Evolutionary conservation across 2,888 invertebrate genomes (phyloP).

Genomic region (Cenopis cana): DNA sequence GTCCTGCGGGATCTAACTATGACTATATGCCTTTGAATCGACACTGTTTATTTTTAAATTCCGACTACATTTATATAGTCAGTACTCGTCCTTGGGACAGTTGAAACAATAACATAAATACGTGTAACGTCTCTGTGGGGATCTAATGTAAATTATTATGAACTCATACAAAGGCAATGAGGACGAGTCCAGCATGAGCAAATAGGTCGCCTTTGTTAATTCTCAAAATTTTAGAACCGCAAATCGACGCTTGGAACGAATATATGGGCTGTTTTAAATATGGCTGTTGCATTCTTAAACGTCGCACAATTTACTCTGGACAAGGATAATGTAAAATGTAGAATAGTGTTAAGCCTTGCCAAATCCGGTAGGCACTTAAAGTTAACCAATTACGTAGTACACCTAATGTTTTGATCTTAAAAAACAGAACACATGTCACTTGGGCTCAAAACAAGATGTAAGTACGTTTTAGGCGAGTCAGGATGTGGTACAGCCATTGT

Average conservation of each 20-base stretch:
- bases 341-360: conserved; percentile 26
- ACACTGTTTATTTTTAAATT: conserved; percentile 66
- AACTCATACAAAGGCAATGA: conserved; percentile 67
- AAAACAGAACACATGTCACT: conserved; percentile 31
- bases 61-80: conserved; percentile 76
- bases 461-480: conserved; percentile 57
- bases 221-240: conserved; percentile 57
- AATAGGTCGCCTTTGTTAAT: conserved; percentile 76
- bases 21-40: conserved; percentile 54
- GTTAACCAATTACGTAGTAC: conserved; percentile 20
- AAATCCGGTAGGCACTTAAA: conserved; percentile 15
- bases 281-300: conserved; percentile 24
- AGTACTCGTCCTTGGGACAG: conserved; percentile 69
- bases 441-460: conserved; percentile 33
- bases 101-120: conserved; percentile 75
- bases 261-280: conserved; percentile 46
- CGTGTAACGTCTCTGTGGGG: conserved; percentile 70
- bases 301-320: conserved; percentile 17
- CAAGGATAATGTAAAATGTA: conserved; percentile 22
- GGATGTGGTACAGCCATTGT: conserved; percentile 56
- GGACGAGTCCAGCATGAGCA: conserved; percentile 73
- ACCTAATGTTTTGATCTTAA: conserved; percentile 21
- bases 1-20: conserved; percentile 51
- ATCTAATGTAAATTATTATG: conserved; percentile 79
- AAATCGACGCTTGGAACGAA: conserved; percentile 56